Conservation (phyloP, 2,113 vertebrate species). For the Rousettus leschenaultii region DNA sequence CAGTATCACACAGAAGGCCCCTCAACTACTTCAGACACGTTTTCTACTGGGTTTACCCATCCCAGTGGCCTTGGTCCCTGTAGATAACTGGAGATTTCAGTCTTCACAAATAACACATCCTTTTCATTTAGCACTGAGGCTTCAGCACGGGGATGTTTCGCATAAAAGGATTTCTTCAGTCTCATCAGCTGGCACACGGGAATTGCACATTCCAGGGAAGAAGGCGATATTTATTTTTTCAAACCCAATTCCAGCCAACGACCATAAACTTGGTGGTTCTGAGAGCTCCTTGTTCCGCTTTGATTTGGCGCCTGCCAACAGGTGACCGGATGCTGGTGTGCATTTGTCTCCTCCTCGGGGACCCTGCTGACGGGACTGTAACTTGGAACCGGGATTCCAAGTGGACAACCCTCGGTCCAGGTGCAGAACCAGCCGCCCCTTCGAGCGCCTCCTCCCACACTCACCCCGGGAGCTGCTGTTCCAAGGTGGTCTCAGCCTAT, state of each 20-base stretch:
- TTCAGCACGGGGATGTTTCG: background rate
- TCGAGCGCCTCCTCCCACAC: slow-evolving; percentile 13
- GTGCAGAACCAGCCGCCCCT: slow-evolving; percentile 29
- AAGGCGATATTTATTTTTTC: slow-evolving; percentile 59
- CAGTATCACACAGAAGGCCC: background rate
- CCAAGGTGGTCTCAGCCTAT: background rate
- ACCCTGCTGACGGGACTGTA: background rate
- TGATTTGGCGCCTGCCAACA: background rate
- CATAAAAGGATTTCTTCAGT: slow-evolving; percentile 39
- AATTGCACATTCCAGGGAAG: slow-evolving; percentile 40
- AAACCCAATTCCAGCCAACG: slow-evolving; percentile 27
- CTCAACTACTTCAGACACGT: background rate
- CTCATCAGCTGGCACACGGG: slow-evolving; percentile 34
- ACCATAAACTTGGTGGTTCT: slow-evolving; percentile 48
- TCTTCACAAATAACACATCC: background rate
- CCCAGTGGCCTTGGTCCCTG: background rate
- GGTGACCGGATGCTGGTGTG: slow-evolving; percentile 15
- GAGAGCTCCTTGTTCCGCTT: slow-evolving; percentile 23
- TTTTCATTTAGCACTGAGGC: background rate
- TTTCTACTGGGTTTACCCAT: background rate
- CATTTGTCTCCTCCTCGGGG: background rate
- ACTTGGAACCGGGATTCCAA: background rate
- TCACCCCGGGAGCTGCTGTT: background rate
- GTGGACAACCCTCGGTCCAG: background rate
- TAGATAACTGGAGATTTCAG: background rate